Conservation (phyloP, 2,797 vertebrate genomes). For the Eulemur albifrons region DNA sequence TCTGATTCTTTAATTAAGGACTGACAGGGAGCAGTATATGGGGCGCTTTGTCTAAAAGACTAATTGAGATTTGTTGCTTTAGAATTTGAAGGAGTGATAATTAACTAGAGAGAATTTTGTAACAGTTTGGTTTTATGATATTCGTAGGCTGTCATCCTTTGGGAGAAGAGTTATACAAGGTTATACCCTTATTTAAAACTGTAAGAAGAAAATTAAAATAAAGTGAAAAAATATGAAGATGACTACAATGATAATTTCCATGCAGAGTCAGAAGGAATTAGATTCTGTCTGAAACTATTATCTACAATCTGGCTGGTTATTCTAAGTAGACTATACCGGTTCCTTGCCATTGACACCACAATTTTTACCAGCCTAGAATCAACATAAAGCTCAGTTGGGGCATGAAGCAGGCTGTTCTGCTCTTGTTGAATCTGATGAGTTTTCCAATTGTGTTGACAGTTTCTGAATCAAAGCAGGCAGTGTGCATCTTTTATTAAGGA, state of each 20-base stretch:
- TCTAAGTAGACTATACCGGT: background rate
- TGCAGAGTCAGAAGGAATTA: slow-evolving; percentile 16
- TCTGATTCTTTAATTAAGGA: slow-evolving; percentile 52
- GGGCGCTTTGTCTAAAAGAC: slow-evolving; percentile 43
- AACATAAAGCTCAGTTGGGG: background rate
- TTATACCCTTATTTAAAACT: slow-evolving; percentile 53
- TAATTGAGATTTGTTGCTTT: slow-evolving; percentile 64
- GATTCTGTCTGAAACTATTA: slow-evolving; percentile 48
- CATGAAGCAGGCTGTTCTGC: background rate
- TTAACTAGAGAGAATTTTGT: slow-evolving; percentile 54
- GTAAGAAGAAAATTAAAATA: slow-evolving; percentile 64
- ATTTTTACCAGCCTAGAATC: slow-evolving; percentile 54
- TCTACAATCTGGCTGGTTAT: slow-evolving; percentile 4
- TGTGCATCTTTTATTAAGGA: slow-evolving; percentile 22
- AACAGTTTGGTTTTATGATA: slow-evolving; percentile 53
- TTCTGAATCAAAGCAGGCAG: slow-evolving; percentile 60
- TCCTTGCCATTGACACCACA: background rate
- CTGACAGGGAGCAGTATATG: slow-evolving; percentile 26
- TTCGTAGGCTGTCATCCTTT: slow-evolving; percentile 57
- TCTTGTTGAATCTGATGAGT: slow-evolving; percentile 17
- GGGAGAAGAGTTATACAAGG: slow-evolving; percentile 52
- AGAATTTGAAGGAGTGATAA: slow-evolving; percentile 56
- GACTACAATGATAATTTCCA: slow-evolving; percentile 54
- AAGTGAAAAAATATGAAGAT: slow-evolving; percentile 58
- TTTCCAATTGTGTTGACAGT: slow-evolving; percentile 45